Base-by-base conservation (phyloP, 2,888 invertebrate species). In the Esperia sulphurella region DNA sequence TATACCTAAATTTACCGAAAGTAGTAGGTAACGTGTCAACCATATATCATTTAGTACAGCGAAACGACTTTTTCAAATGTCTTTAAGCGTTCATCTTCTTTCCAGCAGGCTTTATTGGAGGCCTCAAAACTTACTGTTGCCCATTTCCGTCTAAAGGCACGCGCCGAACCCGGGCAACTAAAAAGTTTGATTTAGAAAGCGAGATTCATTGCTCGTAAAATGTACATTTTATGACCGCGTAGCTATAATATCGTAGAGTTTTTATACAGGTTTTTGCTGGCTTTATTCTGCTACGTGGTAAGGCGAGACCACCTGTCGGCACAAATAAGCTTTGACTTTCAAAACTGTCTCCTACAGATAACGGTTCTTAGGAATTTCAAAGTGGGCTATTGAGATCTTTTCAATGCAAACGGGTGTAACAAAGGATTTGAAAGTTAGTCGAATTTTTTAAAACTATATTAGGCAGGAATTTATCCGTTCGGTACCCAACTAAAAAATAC, bases 201-300 rank as follows among this genome's bases (percentile, higher is more conserved):
- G 47, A 46, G 42, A 53, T 59, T 56, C 57, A 55, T 59, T 57
- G 55, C 54, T 61, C 70, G 52, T 68, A 65, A 67, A 68, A 63
- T 43, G 31, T 28, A 43, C 55, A 41, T 51, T 51, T 55, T 60
- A 61, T 56, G 53, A 46, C 43, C 43, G 40, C 40, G 31, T 41
- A 49, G 38, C 46, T 61, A 46, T 46, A 38, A 43, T 48, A 51
- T 47, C 53, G 52, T 51, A 45, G 49, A 45, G 42, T 42, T 53
- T 21, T 51, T 43, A 43, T 46, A 43, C 33, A 46, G 31, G 43
- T 43, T 9, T 10, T 35, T 35, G 10, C 8, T 38, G 29, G 43
- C 28, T 46, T 46, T 46, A 50, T 37, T 43, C 37, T 29, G 38
- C 12, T 45, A 45, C 49, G 49, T 49, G 49, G 21, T 5, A 21